These are phyloP conservation scores for Agelastica alni DNA, from an alignment of 2,888 invertebrate species.

Conservation along the genomic window DNA sequence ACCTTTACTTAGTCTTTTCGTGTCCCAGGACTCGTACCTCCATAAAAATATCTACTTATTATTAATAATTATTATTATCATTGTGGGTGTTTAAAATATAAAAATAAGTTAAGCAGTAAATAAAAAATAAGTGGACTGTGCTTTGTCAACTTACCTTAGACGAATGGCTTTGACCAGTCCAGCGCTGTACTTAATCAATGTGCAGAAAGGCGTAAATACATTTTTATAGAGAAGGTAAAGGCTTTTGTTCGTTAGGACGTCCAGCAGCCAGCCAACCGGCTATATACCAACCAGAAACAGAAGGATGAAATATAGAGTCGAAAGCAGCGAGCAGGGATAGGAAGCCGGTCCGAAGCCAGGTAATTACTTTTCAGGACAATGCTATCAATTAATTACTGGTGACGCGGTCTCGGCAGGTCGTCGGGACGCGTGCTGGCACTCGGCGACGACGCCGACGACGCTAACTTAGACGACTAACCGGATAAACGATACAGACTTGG, in stretches of 20 bases:
- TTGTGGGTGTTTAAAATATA: too few species aligned
- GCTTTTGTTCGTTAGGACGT: conserved; percentile 47
- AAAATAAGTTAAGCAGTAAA: too few species aligned
- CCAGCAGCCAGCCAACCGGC: conserved; percentile 41
- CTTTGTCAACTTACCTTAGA: too few species aligned
- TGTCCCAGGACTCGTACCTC: too few species aligned
- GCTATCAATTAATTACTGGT: conserved; percentile 59
- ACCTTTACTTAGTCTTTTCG: too few species aligned
- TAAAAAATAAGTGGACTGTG: too few species aligned
- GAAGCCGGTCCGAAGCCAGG: conserved; percentile 54
- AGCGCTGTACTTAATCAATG: conserved; percentile 34
- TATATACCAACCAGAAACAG: conserved; percentile 49
- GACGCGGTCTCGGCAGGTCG: conserved; percentile 54
- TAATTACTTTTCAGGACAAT: conserved; percentile 59
- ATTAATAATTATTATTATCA: too few species aligned
- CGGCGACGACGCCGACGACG: conserved; percentile 32
- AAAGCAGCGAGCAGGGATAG: conserved; percentile 49
- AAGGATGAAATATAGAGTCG: conserved; percentile 55
- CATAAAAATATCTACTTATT: too few species aligned
- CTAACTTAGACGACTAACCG: conserved; percentile 13
- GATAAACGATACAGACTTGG: conserved; percentile 23
- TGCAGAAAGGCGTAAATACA: conserved; percentile 45
- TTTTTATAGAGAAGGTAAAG: conserved; percentile 45
- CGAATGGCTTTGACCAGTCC: too few species aligned
- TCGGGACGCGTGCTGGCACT: conserved; percentile 47